Evolutionary conservation across 1,140 invertebrate genomes (phyloP).

Genomic region (Drosophila obscura): DNA sequence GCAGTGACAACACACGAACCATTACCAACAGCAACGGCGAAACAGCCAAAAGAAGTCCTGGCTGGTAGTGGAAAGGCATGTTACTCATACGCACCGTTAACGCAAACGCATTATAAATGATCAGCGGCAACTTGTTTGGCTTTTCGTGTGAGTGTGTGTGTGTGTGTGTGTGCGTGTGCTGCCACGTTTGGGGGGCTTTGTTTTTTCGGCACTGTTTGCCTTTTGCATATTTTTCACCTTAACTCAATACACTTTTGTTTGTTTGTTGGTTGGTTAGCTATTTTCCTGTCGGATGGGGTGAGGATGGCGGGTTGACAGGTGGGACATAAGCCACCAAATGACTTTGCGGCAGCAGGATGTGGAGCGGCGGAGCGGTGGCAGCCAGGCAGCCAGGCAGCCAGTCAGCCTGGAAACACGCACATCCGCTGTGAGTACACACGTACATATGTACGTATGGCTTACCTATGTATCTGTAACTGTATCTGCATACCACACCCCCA

Average conservation of each 20-base stretch:
- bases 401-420: constrained; percentile 61
- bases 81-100: constrained; percentile 72
- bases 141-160: constrained; percentile 6
- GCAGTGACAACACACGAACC: constrained; percentile 23
- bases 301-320: constrained; percentile 15
- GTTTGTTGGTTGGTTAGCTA: constrained; percentile 26
- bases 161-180: constrained; percentile 18
- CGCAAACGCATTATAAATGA: constrained; percentile 70
- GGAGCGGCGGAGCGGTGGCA: constrained; percentile 6
- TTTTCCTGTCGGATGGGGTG: constrained; percentile 6
- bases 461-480: background rate
- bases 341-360: constrained; percentile 73
- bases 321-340: constrained; percentile 71
- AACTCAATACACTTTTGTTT: constrained; percentile 46
- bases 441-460: constrained; percentile 19
- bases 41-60: constrained; percentile 41
- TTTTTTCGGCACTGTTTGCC: constrained; percentile 45
- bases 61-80: constrained; percentile 52
- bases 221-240: constrained; percentile 66
- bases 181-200: constrained; percentile 18
- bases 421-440: constrained; percentile 55
- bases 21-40: constrained; percentile 42
- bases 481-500: no score
- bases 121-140: constrained; percentile 30
- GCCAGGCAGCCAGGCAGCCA: constrained; percentile 26